These are phyloP conservation scores for Casuarius casuarius DNA, from an alignment of 2,113 vertebrate species.

Conservation along the genomic window DNA sequence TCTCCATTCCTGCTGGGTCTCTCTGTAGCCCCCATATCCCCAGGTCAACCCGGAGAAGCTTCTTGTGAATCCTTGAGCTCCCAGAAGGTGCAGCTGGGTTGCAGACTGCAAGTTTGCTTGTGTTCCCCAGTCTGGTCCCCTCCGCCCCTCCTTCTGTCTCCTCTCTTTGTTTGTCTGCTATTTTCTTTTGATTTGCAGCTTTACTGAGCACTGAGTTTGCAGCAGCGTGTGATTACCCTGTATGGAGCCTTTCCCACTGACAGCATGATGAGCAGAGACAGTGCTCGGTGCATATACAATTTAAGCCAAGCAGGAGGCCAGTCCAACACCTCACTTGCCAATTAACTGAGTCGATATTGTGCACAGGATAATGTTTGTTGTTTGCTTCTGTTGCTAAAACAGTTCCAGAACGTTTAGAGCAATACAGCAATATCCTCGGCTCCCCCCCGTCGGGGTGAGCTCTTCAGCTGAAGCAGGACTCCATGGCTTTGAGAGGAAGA, in stretches of 20 bases:
- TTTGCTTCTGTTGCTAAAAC: slow-evolving; percentile 59
- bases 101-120: neutral
- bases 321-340: slow-evolving; percentile 53
- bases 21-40: neutral
- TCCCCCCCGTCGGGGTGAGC: neutral
- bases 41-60: neutral
- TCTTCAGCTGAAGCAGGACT: neutral
- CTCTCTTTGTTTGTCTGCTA: neutral
- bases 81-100: neutral
- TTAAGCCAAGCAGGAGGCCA: slow-evolving; percentile 61
- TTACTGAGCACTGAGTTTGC: neutral
- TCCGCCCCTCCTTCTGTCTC: neutral
- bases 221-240: slow-evolving; percentile 53
- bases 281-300: slow-evolving; percentile 21
- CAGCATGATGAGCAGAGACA: slow-evolving; percentile 49
- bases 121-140: neutral
- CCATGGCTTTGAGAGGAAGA: neutral
- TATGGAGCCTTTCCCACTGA: slow-evolving; percentile 59
- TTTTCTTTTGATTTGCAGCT: slow-evolving; percentile 64
- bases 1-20: neutral
- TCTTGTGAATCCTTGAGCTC: neutral
- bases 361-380: slow-evolving; percentile 47
- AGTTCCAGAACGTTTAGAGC: slow-evolving; percentile 24
- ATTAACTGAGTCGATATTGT: slow-evolving; percentile 53
- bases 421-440: neutral